Evolutionary conservation across 2,888 invertebrate species (phyloP), one percentile per base, ranked within the genome.

Genomic region (Coecobrya sp.): DNA sequence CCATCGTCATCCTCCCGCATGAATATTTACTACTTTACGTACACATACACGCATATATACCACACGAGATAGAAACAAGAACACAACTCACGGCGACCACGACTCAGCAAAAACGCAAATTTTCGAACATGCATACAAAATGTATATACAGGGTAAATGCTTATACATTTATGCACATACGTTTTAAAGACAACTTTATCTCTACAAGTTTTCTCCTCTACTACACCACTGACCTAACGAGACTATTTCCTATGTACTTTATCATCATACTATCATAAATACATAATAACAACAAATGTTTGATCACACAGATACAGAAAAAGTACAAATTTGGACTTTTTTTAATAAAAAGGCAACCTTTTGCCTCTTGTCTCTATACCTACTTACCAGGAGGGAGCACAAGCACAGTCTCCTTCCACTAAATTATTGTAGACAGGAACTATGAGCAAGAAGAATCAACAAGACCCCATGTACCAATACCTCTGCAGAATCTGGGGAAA

Each of bases 1-100:
- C n/a, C 73, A 73, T 45, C 45, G 4, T 45, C 73, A 73, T 45
- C 45, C 2, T 45, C 73, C 42, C n/a, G 16, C 73, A 73, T 73
- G 73, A 73, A 73, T 73, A 73, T 73, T 73, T 73, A 73, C 73
- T 16, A 73, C 45, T 22, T 42, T 59, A 16, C 52, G 16, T 52
- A 52, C 11, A 16, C 52, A 16, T 52, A 2, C 52, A 52, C 13
- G 2, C 13, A 45, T 5, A 45, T 8, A 5, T 45, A 45, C 45
- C 27, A 42, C n/a, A 42, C 45, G 2, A 3, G 55, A 27, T 11
- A 55, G 55, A 10, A 25, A 55, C 49, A 7, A 5, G 3, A 10
- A 3, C 52, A 52, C 52, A 16, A 52, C 52, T 8, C n/a, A 52
- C 52, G 1, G 11, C 13, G n/a, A 16, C 11, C 52, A 52, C 52